Conservation (phyloP, 2,113 vertebrate genomes). For the Cavia aperea region DNA sequence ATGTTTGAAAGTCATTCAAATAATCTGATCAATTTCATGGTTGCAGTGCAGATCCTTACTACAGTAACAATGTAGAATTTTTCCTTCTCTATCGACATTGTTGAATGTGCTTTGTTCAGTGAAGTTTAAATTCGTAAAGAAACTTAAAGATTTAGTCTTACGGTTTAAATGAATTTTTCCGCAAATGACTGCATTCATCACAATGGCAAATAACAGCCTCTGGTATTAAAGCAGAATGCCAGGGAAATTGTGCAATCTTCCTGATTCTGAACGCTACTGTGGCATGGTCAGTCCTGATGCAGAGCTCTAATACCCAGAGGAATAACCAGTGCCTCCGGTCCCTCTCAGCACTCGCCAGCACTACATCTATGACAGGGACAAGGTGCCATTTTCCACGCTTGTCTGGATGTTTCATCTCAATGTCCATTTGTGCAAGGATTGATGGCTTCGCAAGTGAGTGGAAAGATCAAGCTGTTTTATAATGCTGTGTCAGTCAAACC, state of each 20-base stretch:
- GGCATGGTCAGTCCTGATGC: neutral
- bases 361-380: slow-evolving; percentile 44
- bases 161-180: slow-evolving; percentile 27
- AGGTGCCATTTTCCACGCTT: slow-evolving; percentile 64
- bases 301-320: neutral
- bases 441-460: slow-evolving; percentile 46
- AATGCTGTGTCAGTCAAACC: slow-evolving; percentile 54
- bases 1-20: neutral
- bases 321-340: neutral
- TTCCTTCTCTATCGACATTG: neutral
- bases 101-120: neutral
- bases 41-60: neutral
- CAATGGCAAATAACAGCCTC: slow-evolving; percentile 4
- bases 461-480: slow-evolving; percentile 59
- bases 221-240: neutral
- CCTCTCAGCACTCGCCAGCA: neutral
- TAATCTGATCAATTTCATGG: neutral
- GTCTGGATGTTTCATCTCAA: slow-evolving; percentile 56
- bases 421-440: slow-evolving; percentile 57
- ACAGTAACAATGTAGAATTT: neutral
- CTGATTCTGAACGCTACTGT: neutral
- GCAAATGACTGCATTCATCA: slow-evolving; percentile 40
- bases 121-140: slow-evolving; percentile 16
- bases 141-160: neutral
- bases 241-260: neutral